Percentiles rank a stretch among this genome's conserved stretches.
These are phyloP conservation scores for Polyergus mexicanus DNA, from an alignment of 1,140 invertebrate genomes.

Conservation along the genomic window DNA sequence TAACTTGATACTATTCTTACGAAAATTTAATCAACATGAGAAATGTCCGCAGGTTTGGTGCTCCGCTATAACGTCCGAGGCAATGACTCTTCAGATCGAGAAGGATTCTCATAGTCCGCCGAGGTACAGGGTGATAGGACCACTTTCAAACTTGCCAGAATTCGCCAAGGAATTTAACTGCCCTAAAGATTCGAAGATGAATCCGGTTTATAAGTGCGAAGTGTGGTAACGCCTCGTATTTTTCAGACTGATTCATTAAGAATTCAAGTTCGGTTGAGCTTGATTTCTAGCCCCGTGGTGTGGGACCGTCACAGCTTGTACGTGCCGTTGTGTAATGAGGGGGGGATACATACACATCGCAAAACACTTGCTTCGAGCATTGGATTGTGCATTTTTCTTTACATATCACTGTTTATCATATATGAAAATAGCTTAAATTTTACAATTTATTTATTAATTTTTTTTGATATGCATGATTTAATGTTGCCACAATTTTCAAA, in stretches of 20 bases:
- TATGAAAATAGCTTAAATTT: slow-evolving; percentile 14
- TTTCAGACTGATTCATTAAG: neutral
- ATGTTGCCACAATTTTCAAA: neutral
- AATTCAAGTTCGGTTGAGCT: slow-evolving; percentile 29
- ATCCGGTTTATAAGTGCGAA: slow-evolving; percentile 95
- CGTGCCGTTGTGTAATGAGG: neutral
- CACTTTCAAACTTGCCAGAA: slow-evolving; percentile 95
- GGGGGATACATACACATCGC: neutral
- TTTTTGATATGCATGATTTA: neutral
- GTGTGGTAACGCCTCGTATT: slow-evolving; percentile 91
- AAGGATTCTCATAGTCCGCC: slow-evolving; percentile 95
- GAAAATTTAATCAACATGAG: neutral
- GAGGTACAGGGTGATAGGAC: slow-evolving; percentile 94
- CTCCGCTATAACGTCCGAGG: slow-evolving; percentile 92
- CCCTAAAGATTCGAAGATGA: slow-evolving; percentile 93
- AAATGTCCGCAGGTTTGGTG: slow-evolving; percentile 92
- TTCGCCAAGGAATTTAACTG: slow-evolving; percentile 97
- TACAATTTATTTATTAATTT: neutral
- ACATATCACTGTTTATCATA: slow-evolving; percentile 20
- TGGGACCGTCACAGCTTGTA: slow-evolving; percentile 11
- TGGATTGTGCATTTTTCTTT: slow-evolving; percentile 27
- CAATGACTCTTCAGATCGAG: slow-evolving; percentile 91
- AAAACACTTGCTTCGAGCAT: slow-evolving; percentile 19
- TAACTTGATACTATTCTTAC: neutral
- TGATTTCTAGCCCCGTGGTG: neutral